Conservation (phyloP, 2,888 invertebrate genomes). For the Slavum lentiscoides region DNA sequence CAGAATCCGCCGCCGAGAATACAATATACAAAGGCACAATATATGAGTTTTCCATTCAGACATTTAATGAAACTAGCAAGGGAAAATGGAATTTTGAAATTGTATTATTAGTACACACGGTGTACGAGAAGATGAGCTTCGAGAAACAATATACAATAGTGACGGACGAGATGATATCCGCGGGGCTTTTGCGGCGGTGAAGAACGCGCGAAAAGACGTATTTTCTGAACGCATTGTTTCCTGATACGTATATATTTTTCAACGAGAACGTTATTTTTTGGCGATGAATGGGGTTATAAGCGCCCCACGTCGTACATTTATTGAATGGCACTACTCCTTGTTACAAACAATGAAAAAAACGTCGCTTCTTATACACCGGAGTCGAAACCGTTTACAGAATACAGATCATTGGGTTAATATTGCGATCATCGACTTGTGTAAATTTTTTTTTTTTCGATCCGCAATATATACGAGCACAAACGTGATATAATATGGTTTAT, state of each 20-base stretch:
- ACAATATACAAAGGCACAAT: no score
- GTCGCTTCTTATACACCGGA: not conserved
- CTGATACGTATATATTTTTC: not conserved
- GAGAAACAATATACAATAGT: no score
- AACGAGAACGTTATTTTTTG: not conserved
- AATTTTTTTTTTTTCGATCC: no score
- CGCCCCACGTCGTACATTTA: conserved; percentile 2
- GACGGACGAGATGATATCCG: no score
- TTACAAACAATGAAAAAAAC: not conserved
- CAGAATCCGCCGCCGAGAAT: not conserved
- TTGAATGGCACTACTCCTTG: not conserved
- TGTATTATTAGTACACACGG: not conserved
- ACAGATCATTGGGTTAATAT: no score
- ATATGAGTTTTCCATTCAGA: not conserved
- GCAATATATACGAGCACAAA: no score
- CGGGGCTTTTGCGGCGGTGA: not conserved
- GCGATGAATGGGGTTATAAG: not conserved
- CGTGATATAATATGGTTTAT: no score
- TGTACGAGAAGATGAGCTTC: not conserved
- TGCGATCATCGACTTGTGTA: not conserved
- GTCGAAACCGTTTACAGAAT: no score
- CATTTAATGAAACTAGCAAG: conserved; percentile 9
- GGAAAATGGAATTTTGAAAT: not conserved
- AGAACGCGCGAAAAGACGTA: conserved; percentile 4
- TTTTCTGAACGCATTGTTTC: conserved; percentile 5